A percentile compares a stretch with the other conserved stretches of the same genome.
Conservation (phyloP, 2,113 vertebrate genomes). For the Calidris pugnax region DNA sequence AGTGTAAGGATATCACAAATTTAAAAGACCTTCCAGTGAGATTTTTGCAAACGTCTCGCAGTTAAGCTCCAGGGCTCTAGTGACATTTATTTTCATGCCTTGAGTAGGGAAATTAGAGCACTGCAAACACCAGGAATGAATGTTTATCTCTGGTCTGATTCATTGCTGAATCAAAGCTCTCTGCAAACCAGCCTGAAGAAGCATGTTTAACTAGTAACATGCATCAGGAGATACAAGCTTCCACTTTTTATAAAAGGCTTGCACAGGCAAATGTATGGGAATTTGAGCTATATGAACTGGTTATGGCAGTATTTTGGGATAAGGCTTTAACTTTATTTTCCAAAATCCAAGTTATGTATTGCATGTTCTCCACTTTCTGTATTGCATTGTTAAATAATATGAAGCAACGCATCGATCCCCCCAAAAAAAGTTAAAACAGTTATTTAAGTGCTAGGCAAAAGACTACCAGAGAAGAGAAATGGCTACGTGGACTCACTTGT, state of each 20-base stretch:
- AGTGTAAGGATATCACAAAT: background rate
- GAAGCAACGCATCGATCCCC: rapidly evolving
- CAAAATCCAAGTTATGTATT: background rate
- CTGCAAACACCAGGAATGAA: background rate
- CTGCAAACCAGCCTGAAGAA: background rate
- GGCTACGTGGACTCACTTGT: background rate
- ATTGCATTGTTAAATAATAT: background rate
- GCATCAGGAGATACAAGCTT: background rate
- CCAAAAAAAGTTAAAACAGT: background rate
- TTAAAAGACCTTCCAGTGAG: background rate
- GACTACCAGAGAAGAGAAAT: background rate
- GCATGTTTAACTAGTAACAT: background rate
- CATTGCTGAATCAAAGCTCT: background rate
- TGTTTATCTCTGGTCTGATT: background rate
- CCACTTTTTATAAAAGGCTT: background rate
- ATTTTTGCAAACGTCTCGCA: background rate
- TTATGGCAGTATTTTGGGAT: background rate
- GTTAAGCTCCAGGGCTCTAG: background rate
- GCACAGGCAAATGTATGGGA: rapidly evolving
- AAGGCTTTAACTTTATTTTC: background rate
- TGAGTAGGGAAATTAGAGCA: background rate
- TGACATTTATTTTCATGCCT: background rate
- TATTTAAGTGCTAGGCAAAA: background rate
- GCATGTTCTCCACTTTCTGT: background rate
- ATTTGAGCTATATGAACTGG: background rate